Base-by-base conservation (phyloP, 2,113 vertebrate genomes). In the Kobus ellipsiprymnus region DNA sequence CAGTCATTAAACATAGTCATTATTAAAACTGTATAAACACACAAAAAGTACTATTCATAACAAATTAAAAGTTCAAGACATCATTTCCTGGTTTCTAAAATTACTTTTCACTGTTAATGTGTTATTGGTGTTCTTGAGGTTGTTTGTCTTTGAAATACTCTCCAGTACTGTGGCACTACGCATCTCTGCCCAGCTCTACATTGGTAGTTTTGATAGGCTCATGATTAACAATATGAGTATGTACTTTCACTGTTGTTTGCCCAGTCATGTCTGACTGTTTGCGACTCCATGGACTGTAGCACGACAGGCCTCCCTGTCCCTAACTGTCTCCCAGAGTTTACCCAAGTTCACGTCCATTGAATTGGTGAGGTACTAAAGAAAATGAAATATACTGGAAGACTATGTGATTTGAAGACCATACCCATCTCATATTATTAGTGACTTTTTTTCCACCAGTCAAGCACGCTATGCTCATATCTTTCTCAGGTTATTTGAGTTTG, bases 351-450 rank as follows among this genome's bases (percentile, higher is more conserved):
- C 6, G 67, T 40, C 67, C 67, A 23, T 40, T 71, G 5, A 71
- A 40, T 40, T 11, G 67, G 67, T 40, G 67, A 71, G 40, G 44
- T 95, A 30, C 48, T 84, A 57, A 67, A 62, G 64, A 60, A 87
- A 74, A 85, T 36, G 27, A 89, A 60, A 36, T 25, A 81, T 84
- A 0, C 1, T 82, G 55, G n/a, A 40, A 96, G 71, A 90, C 11
- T 1, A 55, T 86, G 78, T 84, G 83, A 92, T 81, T 86, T 91
- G 15, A 97, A 98, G 82, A 89, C n/a, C 67, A 40, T 16, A 81
- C 30, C 33, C 3, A 60, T 89, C 44, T 81, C 85, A 33, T 57
- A 25, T 88, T 4, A 36, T 36, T 64, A 59, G 1, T 77, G 36
- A 52, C 50, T 57, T 59, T 33, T 40, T 67, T 21, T 1, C 59